phyloP scores from a whole-genome alignment of 2,113 vertebrate species.

The Numida meleagris region DNA sequence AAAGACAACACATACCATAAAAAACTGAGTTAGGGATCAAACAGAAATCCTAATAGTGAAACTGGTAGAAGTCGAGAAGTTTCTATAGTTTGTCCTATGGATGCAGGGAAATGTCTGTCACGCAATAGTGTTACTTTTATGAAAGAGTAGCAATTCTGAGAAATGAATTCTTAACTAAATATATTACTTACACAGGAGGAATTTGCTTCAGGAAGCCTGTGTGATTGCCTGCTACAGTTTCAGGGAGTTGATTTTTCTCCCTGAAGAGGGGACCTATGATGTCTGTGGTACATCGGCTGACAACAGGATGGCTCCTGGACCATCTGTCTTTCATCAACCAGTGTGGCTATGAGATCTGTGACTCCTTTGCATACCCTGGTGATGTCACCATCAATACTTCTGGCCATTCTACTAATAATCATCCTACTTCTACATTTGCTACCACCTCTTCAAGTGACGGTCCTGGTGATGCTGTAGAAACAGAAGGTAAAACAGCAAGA shows the following conservation, averaged over 20 bases:
- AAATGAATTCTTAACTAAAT: background rate
- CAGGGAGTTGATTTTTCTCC: background rate
- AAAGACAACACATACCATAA: too few relatives aligned
- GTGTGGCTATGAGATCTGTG: conserved; percentile 64
- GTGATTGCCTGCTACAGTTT: background rate
- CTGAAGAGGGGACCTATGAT: conserved; percentile 43
- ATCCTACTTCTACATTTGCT: background rate
- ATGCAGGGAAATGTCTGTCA: fast-evolving
- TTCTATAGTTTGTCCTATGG: fast-evolving
- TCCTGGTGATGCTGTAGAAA: background rate
- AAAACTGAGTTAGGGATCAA: fast-evolving
- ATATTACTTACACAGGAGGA: background rate
- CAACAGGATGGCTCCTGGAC: conserved; percentile 85
- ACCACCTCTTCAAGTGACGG: too few relatives aligned
- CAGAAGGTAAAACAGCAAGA: background rate
- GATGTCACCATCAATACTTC: background rate
- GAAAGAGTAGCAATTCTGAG: background rate
- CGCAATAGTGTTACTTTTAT: too few relatives aligned
- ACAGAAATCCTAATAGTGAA: fast-evolving
- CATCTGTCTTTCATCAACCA: conserved; percentile 82
- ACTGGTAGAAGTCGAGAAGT: background rate
- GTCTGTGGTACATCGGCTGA: conserved; percentile 76
- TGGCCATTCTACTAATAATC: background rate
- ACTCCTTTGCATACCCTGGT: background rate
- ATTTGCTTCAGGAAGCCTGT: background rate